Evolutionary conservation across 1,140 invertebrate species (phyloP).

Genomic region (Trichonephila inaurata): DNA sequence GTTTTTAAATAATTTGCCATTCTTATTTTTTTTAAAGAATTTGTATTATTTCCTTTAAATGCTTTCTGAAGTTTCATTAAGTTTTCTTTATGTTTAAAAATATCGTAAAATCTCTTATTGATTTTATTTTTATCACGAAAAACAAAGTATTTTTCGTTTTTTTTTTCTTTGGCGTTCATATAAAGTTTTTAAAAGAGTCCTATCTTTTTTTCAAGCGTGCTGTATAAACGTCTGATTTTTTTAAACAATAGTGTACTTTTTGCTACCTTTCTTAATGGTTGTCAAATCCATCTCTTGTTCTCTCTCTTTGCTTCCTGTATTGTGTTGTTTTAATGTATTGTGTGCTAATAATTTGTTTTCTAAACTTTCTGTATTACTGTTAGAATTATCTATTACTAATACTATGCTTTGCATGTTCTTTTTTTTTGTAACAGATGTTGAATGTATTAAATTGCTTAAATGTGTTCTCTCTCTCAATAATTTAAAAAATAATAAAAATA

Average conservation of each 20-base stretch:
- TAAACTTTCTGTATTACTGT: too few relatives aligned
- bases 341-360: background rate
- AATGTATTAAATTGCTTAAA: too few relatives aligned
- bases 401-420: background rate
- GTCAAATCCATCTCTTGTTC: slow-evolving; percentile 68
- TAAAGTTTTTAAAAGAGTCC: background rate
- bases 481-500: too few relatives aligned
- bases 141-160: background rate
- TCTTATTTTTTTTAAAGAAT: too few relatives aligned
- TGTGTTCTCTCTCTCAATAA: too few relatives aligned
- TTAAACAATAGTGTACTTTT: background rate
- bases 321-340: background rate
- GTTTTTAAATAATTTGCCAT: too few relatives aligned
- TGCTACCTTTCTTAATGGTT: background rate
- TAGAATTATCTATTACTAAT: background rate
- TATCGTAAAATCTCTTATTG: too few relatives aligned
- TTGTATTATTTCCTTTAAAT: too few relatives aligned
- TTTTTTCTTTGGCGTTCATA: background rate
- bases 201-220: background rate
- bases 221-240: background rate
- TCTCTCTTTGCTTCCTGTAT: slow-evolving; percentile 36
- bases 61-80: too few relatives aligned
- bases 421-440: background rate
- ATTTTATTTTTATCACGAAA: background rate
- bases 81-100: too few relatives aligned